Base-by-base conservation (phyloP, 2,888 invertebrate species). In the Euspilapteryx auroguttella region DNA sequence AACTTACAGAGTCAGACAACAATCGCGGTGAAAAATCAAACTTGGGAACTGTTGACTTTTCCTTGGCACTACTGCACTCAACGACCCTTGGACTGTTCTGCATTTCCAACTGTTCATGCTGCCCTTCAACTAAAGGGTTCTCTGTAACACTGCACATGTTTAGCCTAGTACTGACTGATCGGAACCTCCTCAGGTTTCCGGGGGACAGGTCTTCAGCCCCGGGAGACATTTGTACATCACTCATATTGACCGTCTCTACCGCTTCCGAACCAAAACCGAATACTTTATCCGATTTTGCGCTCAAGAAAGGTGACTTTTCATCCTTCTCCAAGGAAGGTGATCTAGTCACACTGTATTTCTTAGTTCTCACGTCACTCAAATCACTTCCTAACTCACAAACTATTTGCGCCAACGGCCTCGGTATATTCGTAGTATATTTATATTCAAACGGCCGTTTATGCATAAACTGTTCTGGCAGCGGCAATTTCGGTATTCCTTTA, bases 261-360 rank as follows among this genome's bases (percentile, higher is more conserved):
- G 49, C 38, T 26, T 57, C 62, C 9, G 44, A 42, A 36, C 64
- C 68, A 34, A 75, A 76, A 0, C 63, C 71, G 37, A 77, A 77
- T 5, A 71, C 68, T n/a, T n/a, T n/a, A 26, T 47, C 47, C 11
- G 34, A 28, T 17, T 55, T 56, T 20, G 58, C 64, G 4, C 50
- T 36, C 8, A 59, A 34, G 31, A 75, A 69, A 5, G 77, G 77
- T 1, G 68, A 65, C 31, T 68, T 75, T 2, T 77, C 76, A 65
- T 77, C 76, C 38, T 73, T 75, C 33, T 77, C 77, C n/a, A 77
- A 40, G 0, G 76, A 76, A 0, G 77, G 77, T 0, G 77, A 77
- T 7, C 77, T 44, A 0, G 77, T 75, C 1, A 66, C 75, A 11
- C 76, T 73, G 36, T 42, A 73, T 33, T 66, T 71, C 31, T 65